Base-by-base conservation (phyloP, 2,888 invertebrate genomes). In the Cantharis rufa region DNA sequence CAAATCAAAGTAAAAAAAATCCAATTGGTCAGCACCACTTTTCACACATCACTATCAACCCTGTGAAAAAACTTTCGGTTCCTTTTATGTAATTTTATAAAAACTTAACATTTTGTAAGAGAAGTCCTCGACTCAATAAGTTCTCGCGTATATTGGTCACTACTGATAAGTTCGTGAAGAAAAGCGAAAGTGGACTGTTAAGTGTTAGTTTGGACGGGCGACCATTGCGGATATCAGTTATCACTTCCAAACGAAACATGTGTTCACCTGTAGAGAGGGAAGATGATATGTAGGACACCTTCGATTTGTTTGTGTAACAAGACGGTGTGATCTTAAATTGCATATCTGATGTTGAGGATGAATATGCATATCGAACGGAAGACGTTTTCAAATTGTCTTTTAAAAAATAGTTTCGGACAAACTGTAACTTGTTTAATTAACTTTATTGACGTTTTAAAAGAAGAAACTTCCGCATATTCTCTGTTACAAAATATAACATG, bases 201-300 rank as follows among this genome's bases (percentile, higher is more conserved):
- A 69, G 15, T 32, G 48, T 61, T 66, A 69, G 70, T 72, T 64
- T 70, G 71, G 75, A 61, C 71, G 15, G 18, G 32, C 71, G 21
- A 66, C 71, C 66, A 69, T 32, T 71, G 28, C 73, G 76, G 73
- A 72, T 76, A 76, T 77, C 77, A 74, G 74, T 77, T 77, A 77
- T 77, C 77, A 77, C 71, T 77, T 74, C 77, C 71, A 77, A 76
- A 70, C 66, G 48, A 61, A 72, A 15, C 66, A 69, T 71, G 62
- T 71, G 48, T 72, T 76, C 27, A 72, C 76, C 76, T 73, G 76
- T 70, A 72, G 77, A 74, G 77, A 77, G 77, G 77, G 77, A 77
- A 71, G 70, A 73, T 61, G 62, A 28, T 77, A 77, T 68, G 69
- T 77, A 71, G 77, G 74, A 77, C 77, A 77, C 70, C 77, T 70